Base-by-base conservation (phyloP, 2,888 invertebrate species). In the Fragum whitleyi region DNA sequence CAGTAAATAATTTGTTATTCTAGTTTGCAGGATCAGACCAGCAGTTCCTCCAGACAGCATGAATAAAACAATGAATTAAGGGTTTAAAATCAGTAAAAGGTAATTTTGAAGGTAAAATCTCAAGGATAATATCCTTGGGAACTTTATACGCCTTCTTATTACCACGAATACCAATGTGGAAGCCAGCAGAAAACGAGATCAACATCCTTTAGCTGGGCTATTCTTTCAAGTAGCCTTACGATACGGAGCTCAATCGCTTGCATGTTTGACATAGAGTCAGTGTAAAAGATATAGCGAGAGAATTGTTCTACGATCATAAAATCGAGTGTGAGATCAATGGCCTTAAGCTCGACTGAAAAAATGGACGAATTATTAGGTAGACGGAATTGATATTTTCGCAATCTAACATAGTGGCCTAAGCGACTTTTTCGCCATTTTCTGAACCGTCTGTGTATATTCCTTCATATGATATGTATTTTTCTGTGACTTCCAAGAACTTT, bases 401-500 rank as follows among this genome's bases (percentile, higher is more conserved):
- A n/a, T 55, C 47, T 0, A 55, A 28, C 14, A 71, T 23, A 16
- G 23, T 11, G 26, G 71, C 74, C 26, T 36, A 61, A 36, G 23
- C 74, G 32, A 70, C 62, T 59, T 39, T 69, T 0, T 57, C 51
- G 1, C 32, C 78, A 29, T 47, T 47, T 59, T 78, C 73, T 14
- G 78, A 78, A 51, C 78, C 78, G 68, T 78, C 78, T 16, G 78
- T 78, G n/a, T n/a, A n/a, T n/a, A n/a, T n/a, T n/a, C n/a, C n/a
- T n/a, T n/a, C n/a, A n/a, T n/a, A n/a, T n/a, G n/a, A n/a, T n/a
- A n/a, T n/a, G n/a, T n/a, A n/a, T n/a, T n/a, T n/a, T n/a, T n/a
- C n/a, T n/a, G n/a, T n/a, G n/a, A n/a, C n/a, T n/a, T n/a, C n/a
- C n/a, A n/a, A n/a, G n/a, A n/a, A n/a, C n/a, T n/a, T n/a, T n/a